These are phyloP conservation scores for Lasioglossum morio DNA, from an alignment of 2,888 invertebrate species.

Conservation along the genomic window DNA sequence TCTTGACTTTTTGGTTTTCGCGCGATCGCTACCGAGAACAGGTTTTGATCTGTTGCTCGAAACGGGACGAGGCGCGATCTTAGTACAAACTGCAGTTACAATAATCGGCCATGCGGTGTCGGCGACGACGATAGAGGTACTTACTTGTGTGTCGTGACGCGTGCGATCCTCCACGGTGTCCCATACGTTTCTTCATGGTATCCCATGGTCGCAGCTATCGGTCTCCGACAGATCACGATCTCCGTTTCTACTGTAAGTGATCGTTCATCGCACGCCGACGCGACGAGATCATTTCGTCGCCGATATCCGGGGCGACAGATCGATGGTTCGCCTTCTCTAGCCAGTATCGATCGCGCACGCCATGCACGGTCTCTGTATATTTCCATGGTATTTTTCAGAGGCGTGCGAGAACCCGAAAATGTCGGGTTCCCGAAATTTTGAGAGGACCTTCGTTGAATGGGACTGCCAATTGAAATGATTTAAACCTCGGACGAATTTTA, in stretches of 20 bases:
- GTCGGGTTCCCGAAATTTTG: not conserved
- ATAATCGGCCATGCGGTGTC: conserved; percentile 57
- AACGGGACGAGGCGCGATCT: conserved; percentile 50
- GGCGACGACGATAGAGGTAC: conserved; percentile 47
- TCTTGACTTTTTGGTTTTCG: not conserved
- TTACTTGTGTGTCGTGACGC: conserved; percentile 41
- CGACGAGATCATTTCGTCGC: conserved; percentile 9
- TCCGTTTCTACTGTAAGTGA: conserved; percentile 30
- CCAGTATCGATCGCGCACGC: conserved; percentile 34
- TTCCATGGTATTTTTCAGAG: not conserved
- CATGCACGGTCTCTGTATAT: conserved; percentile 31
- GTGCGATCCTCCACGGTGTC: conserved; percentile 39
- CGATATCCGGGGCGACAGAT: conserved; percentile 12
- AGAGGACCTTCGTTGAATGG: not conserved
- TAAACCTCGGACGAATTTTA: not conserved
- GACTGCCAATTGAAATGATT: not conserved
- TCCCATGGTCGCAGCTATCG: not conserved
- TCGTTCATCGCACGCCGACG: conserved; percentile 38
- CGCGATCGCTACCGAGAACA: conserved; percentile 4
- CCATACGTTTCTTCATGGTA: not conserved
- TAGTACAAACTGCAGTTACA: conserved; percentile 71
- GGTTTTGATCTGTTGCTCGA: conserved; percentile 2
- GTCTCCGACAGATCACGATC: conserved; percentile 20
- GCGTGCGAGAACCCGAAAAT: not conserved
- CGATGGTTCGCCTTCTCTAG: conserved; percentile 5